These are phyloP conservation scores for Brachirus orientalis DNA, from an alignment of 2,113 vertebrate species.

Conservation along the genomic window DNA sequence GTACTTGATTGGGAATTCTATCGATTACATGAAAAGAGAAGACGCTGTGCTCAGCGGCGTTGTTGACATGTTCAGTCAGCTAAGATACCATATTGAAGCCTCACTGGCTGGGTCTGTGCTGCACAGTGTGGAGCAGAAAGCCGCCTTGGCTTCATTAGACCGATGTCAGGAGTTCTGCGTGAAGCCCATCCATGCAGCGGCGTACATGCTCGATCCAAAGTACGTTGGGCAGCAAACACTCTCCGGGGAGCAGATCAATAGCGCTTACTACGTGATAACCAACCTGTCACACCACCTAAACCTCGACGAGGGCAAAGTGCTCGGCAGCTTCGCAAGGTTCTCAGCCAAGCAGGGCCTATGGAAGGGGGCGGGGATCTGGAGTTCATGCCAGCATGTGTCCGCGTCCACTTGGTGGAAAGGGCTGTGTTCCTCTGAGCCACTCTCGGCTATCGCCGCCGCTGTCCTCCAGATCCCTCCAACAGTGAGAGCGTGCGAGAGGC, in stretches of 20 bases:
- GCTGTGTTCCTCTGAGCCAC: constrained; percentile 62
- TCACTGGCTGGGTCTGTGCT: constrained; percentile 47
- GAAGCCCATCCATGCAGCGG: constrained; percentile 60
- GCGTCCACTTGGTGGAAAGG: constrained; percentile 65
- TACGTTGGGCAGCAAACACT: constrained; percentile 47
- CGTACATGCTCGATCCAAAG: constrained; percentile 69
- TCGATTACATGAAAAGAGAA: constrained; percentile 44
- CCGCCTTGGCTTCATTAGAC: constrained; percentile 42
- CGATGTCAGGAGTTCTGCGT: constrained; percentile 55
- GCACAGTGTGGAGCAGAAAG: constrained; percentile 39
- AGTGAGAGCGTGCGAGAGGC: constrained; percentile 30
- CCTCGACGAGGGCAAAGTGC: constrained; percentile 59
- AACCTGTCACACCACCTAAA: constrained; percentile 55
- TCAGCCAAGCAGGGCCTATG: constrained; percentile 60
- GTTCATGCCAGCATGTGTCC: constrained; percentile 58
- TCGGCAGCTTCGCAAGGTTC: constrained; percentile 61
- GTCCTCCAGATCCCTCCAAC: constrained; percentile 65
- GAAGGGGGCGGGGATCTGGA: constrained; percentile 59
- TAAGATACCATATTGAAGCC: constrained; percentile 33
- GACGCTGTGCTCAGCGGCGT: constrained; percentile 38
- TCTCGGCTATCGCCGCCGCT: constrained; percentile 50
- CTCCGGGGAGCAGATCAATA: constrained; percentile 56
- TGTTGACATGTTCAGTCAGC: constrained; percentile 45
- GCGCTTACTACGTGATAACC: constrained; percentile 52
- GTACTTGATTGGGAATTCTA: constrained; percentile 42